These are phyloP conservation scores for Ectropis grisescens DNA, from an alignment of 1,140 invertebrate species.

Conservation along the genomic window DNA sequence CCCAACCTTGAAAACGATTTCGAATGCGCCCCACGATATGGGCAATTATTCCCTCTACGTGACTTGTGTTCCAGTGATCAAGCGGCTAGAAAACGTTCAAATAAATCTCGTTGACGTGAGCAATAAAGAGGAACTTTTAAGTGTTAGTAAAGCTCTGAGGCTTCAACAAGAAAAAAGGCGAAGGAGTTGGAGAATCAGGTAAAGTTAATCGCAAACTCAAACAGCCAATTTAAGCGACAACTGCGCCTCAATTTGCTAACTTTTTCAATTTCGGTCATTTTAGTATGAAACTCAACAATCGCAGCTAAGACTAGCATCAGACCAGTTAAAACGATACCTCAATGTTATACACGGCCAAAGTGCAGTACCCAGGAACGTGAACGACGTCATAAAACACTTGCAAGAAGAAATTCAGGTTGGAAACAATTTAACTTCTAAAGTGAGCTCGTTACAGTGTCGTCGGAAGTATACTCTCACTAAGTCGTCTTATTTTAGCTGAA, in stretches of 20 bases:
- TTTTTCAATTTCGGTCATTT: no score
- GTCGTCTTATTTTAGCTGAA: conserved; percentile 67
- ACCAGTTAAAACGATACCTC: conserved; percentile 60
- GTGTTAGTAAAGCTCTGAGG: conserved; percentile 71
- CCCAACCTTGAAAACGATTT: no score
- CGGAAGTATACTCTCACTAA: neutral
- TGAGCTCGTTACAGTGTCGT: conserved; percentile 1
- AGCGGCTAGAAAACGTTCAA: conserved; percentile 78
- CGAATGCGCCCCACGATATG: no score
- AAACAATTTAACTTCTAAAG: neutral
- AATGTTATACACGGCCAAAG: conserved; percentile 65
- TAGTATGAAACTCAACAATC: conserved; percentile 59
- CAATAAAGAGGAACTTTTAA: conserved; percentile 60
- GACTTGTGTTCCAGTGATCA: conserved; percentile 71
- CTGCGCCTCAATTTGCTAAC: no score
- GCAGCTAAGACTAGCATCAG: conserved; percentile 53
- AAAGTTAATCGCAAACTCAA: conserved; percentile 3
- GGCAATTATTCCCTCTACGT: no score
- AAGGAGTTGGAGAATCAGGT: conserved; percentile 78
- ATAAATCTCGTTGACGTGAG: conserved; percentile 53
- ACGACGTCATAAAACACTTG: conserved; percentile 75
- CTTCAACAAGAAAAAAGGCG: conserved; percentile 80
- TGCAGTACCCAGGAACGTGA: conserved; percentile 62
- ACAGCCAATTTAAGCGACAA: no score
- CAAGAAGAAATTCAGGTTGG: conserved; percentile 81